A percentile compares a stretch with the other conserved stretches of the same genome.
Evolutionary conservation across 2,113 vertebrate genomes (phyloP).

Genomic region (Bufo gargarizans): DNA sequence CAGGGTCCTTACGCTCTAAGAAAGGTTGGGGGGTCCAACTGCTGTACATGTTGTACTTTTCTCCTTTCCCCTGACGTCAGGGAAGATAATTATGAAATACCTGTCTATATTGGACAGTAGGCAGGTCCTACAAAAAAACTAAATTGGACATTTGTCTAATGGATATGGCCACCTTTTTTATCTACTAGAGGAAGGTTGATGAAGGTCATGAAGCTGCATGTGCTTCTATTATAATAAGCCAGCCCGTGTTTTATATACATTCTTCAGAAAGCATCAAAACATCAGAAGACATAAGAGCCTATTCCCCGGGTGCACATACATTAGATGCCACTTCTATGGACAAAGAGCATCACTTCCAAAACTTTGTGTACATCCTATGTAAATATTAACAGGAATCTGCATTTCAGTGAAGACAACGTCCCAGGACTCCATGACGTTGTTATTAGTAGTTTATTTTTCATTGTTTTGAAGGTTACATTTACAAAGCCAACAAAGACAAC

Average conservation of each 20-base stretch:
- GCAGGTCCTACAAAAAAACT: too few relatives aligned
- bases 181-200: background rate
- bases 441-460: background rate
- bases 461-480: background rate
- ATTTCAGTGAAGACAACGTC: background rate
- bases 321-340: slow-evolving; percentile 39
- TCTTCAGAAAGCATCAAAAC: slow-evolving; percentile 19
- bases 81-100: too few relatives aligned
- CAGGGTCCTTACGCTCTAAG: too few relatives aligned
- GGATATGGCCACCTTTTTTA: background rate
- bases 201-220: background rate
- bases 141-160: too few relatives aligned
- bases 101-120: too few relatives aligned
- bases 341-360: slow-evolving; percentile 28
- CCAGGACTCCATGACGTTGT: background rate
- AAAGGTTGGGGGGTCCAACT: too few relatives aligned
- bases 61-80: too few relatives aligned
- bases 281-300: slow-evolving; percentile 30
- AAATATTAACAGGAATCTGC: background rate
- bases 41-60: too few relatives aligned
- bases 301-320: slow-evolving; percentile 20
- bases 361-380: background rate
- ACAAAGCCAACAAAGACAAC: background rate
- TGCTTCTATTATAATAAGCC: background rate
- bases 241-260: background rate